Percentiles rank a stretch among this genome's conserved stretches.
phyloP scores from a whole-genome alignment of 2,113 vertebrate genomes.

The Brachypodius melanocephalos region DNA sequence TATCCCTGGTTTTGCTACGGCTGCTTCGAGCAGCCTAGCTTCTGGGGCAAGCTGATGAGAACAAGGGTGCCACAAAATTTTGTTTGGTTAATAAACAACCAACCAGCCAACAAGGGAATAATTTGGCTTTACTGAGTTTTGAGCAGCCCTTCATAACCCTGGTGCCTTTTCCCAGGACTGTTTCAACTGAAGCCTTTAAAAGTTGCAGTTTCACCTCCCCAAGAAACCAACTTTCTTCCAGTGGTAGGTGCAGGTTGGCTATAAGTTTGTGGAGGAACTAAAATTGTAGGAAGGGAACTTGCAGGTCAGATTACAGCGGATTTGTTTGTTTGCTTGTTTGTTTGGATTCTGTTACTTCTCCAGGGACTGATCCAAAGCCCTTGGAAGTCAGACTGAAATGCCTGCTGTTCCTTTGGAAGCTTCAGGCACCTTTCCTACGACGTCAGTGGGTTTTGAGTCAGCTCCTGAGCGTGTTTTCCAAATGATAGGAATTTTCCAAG shows the following conservation, averaged over 20 bases:
- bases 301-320: slow-evolving; percentile 19
- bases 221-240: slow-evolving; percentile 1
- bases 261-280: neutral
- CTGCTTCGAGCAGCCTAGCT: neutral
- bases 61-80: neutral
- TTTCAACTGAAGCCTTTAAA: neutral
- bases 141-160: slow-evolving; percentile 41
- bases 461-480: neutral
- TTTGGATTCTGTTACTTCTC: slow-evolving; percentile 1
- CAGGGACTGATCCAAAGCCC: slow-evolving; percentile 9
- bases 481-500: neutral
- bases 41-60: neutral
- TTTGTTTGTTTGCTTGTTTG: neutral
- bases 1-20: neutral
- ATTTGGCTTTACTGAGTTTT: slow-evolving; percentile 35
- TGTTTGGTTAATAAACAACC: neutral
- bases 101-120: neutral
- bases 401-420: neutral
- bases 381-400: neutral
- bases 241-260: slow-evolving; percentile 11
- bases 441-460: neutral
- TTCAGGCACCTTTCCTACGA: neutral
- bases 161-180: neutral
- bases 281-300: neutral
- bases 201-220: neutral